These are phyloP conservation scores for Bradypodion ventrale DNA, from an alignment of 2,797 vertebrate species.

Conservation along the genomic window DNA sequence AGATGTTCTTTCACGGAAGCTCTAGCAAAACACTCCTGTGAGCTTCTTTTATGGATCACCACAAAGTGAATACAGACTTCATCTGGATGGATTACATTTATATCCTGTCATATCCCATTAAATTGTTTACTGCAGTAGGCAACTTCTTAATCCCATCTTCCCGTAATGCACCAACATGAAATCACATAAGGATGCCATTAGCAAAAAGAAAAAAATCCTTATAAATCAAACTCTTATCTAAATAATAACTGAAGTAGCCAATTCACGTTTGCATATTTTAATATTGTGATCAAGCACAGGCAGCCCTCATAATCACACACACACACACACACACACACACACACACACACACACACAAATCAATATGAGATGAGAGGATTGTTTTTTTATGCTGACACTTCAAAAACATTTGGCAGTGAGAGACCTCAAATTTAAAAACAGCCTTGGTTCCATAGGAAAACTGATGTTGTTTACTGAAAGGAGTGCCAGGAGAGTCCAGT, in stretches of 20 bases:
- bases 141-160: conserved; percentile 15
- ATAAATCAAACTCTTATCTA: conserved; percentile 6
- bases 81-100: background rate
- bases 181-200: background rate
- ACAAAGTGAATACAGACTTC: conserved; percentile 16
- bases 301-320: background rate
- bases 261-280: background rate
- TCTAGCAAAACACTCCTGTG: background rate
- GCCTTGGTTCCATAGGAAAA: background rate
- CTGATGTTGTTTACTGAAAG: too few relatives aligned
- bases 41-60: background rate
- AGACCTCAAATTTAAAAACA: background rate
- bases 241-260: background rate
- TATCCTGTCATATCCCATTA: background rate
- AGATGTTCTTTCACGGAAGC: conserved; percentile 13
- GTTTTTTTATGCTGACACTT: background rate
- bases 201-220: background rate
- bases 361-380: background rate
- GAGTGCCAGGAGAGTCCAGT: too few relatives aligned
- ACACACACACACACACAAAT: background rate
- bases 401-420: background rate
- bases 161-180: background rate
- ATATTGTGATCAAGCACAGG: background rate
- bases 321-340: background rate
- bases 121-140: background rate